Base-by-base conservation (phyloP, 30 jellyfish, hydroid and myxozoan genomes). In the Cassiopea xamachana region DNA sequence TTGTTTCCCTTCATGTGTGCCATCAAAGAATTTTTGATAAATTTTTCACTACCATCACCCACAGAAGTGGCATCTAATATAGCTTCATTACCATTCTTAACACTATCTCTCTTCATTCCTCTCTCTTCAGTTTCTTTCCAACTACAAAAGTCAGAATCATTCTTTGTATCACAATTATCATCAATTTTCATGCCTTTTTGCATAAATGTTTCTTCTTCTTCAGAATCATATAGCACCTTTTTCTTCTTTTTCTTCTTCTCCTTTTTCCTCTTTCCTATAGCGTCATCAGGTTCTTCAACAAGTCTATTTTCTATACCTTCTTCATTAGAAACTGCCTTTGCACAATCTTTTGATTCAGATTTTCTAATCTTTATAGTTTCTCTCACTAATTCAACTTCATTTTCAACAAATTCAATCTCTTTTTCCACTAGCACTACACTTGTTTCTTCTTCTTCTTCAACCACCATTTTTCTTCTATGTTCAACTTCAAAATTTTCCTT, bases 391-490 rank as follows among this genome's bases (percentile, higher is more conserved):
- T 19, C 69, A 46, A 5, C 27, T 14, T 48, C 71, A 50, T 50
- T 2, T 17, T 4, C 17, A 10, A 10, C 12, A 48, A 27, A 10
- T 73, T 2, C 13, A 73, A 14, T 73, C 3, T 73, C 55, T 39
- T 14, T 73, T 15, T 73, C 15, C 27, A 76, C 4, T 1, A 18
- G 1, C 67, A 18, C 18, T 79, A 69, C 14, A 2, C 19, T 19
- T 76, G 55, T 47, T n/a, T 82, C 79, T 43, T 13, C 17, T 39
- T 48, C 75, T 61, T 69, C 18, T 47, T 77, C 43, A 47, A 62
- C 60, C 15, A 78, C 55, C 44, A 48, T 55, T 83, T 50, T 55
- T 88, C 81, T 55, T 44, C 77, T 46, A 12, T n/a, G 59, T 68
- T 88, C 48, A 27, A 27, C 39, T 27, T 27, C 39, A 27, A 27